phyloP scores from a whole-genome alignment of 1,140 invertebrate species.

The Drosophila repletoides region DNA sequence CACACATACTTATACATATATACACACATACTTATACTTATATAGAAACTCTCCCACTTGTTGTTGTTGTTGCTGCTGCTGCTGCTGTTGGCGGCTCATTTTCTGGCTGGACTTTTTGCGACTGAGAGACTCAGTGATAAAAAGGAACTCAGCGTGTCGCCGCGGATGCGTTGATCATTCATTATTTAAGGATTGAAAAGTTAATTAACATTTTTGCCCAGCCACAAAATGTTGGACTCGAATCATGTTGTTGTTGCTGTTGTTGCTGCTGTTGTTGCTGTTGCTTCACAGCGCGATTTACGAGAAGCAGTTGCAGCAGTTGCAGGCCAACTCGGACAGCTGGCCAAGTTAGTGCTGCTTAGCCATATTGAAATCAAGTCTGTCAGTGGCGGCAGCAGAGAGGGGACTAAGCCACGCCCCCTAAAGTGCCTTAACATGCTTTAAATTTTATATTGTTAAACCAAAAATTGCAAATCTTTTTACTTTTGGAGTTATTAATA shows the following conservation, averaged over 20 bases:
- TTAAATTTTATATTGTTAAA: no score
- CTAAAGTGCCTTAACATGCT: no score
- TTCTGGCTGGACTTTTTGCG: neutral
- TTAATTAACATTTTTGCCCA: constrained; percentile 82
- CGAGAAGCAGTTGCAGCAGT: constrained; percentile 57
- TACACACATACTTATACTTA: constrained; percentile 2
- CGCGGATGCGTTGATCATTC: constrained; percentile 82
- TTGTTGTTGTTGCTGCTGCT: constrained; percentile 15
- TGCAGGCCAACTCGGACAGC: constrained; percentile 36
- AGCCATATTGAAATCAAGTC: constrained; percentile 43
- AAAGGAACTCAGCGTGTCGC: constrained; percentile 82
- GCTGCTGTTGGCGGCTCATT: neutral
- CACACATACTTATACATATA: constrained; percentile 12
- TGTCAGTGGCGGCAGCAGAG: no score
- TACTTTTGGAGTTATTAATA: no score
- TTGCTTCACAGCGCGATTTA: constrained; percentile 53
- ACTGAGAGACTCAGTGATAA: constrained; percentile 70
- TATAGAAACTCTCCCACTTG: neutral
- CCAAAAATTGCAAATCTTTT: no score
- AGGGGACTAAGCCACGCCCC: no score
- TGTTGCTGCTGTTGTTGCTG: neutral
- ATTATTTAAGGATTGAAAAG: constrained; percentile 83
- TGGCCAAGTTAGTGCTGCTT: constrained; percentile 44
- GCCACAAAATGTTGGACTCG: constrained; percentile 40
- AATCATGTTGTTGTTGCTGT: neutral